Base-by-base conservation (phyloP, 2,113 vertebrate species). In the Lepidothrix coronata region DNA sequence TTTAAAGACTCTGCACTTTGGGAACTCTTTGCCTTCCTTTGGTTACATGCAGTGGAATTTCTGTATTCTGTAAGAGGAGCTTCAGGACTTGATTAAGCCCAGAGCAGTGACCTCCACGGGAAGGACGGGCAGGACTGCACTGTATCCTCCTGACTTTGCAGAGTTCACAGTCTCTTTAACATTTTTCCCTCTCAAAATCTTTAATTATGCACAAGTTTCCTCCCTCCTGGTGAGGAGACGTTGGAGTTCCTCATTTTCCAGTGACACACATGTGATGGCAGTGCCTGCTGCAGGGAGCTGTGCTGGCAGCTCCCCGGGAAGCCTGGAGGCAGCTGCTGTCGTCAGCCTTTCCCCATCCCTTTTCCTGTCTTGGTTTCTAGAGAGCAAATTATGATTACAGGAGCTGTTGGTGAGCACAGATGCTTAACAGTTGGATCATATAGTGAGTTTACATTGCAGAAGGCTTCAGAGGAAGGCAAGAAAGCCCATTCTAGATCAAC, bases 221-320 rank as follows among this genome's bases (percentile, higher is more conserved):
- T 93, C 67, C 89, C 67, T 78, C 12, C 1, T 1, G 8, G 41
- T 19, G 77, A 35, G 63, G 80, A 79, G 57, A 28, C 0, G 1
- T 20, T 85, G 12, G 4, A 20, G n/a, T 9, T 55, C 3, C 33
- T 52, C 5, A 0, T 87, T 91, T 84, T 30, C 71, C 83, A 55
- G 0, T 44, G 91, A 16, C 52, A 46, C 73, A 20, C 41, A 2
- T 8, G 37, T 30, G 68, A 8, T 67, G 82, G 41, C 68, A 21
- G 89, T 51, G 91, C 55, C 81, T 78, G 77, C 88, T 81, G 70
- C 70, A 49, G 74, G 83, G 85, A 79, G 67, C 28, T 55, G 67
- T 79, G 78, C 73, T 84, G 3, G 57, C 63, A 67, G 48, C 83
- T 88, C 61, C 80, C 76, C 1, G 4, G 51, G 67, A 67, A 17